Conservation (phyloP, 2,888 invertebrate genomes). For the Hedychridium roseum region DNA sequence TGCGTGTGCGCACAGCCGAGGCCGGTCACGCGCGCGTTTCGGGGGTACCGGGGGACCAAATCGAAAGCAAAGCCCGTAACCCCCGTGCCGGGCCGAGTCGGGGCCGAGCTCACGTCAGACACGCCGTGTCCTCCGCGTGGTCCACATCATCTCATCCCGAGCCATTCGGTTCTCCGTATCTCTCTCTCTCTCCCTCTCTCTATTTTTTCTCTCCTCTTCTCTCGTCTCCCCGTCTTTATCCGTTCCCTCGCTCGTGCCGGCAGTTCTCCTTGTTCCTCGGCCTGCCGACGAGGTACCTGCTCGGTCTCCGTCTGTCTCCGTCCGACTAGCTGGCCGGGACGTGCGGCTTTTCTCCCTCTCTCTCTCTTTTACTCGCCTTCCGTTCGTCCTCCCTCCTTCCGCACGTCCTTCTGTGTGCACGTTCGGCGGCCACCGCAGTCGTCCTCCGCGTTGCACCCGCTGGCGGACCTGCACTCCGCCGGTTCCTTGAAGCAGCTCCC, state of each 20-base stretch:
- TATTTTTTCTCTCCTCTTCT: neutral
- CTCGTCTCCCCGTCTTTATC: neutral
- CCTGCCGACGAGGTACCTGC: neutral
- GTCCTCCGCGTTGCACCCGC: conserved; percentile 43
- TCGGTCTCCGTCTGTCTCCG: conserved; percentile 1
- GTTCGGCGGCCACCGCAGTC: conserved; percentile 43
- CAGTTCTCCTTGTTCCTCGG: neutral
- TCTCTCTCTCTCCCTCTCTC: conserved; percentile 2
- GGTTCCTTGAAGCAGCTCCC: conserved; percentile 41
- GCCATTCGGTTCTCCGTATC: conserved; percentile 5
- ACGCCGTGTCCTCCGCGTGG: conserved; percentile 52
- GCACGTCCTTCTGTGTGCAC: conserved; percentile 31
- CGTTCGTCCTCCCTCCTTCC: conserved; percentile 14
- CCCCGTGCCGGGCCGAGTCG: conserved; percentile 34
- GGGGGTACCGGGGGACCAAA: conserved; percentile 34
- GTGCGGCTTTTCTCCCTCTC: conserved; percentile 20
- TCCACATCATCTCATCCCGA: conserved; percentile 42
- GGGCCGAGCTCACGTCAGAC: conserved; percentile 40
- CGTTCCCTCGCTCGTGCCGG: neutral
- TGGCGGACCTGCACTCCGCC: conserved; percentile 40
- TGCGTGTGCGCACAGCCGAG: conserved; percentile 8
- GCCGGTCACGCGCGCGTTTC: conserved; percentile 8
- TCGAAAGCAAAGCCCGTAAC: conserved; percentile 49
- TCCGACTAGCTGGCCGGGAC: neutral
- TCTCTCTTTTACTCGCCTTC: conserved; percentile 15